Evolutionary conservation across 2,113 vertebrate genomes (phyloP), one percentile per base, ranked within the genome.

Genomic region (Desmodus rotundus): DNA sequence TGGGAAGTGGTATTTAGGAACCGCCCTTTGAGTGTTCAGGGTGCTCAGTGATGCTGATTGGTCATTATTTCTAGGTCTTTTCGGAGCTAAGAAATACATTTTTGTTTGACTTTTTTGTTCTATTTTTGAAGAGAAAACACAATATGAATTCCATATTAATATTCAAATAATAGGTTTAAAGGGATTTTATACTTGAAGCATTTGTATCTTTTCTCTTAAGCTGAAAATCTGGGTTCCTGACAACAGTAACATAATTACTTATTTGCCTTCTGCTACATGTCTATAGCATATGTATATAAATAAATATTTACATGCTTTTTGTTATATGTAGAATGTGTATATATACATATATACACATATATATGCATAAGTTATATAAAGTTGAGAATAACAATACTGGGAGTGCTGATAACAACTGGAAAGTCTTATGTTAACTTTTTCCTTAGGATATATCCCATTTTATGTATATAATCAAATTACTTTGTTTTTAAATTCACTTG

Each of bases 41-140:
- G 5, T 83, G 15, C 54, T 83, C 11, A 68, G 72, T 36, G 33
- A 67, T 50, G 11, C 52, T 78, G 9, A 93, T 47, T 63, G 20
- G 31, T 74, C 28, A 50, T 77, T 94, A 36, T n/a, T 41, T 88
- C 52, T 56, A 90, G 52, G 28, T 7, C 17, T 93, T 85, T 73
- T 63, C 12, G 54, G 61, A 74, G 43, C 38, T 68, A 83, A 87
- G 70, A 89, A 74, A 58, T 38, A 50, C 0, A 11, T 52, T 80
- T 47, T 86, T 85, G 58, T 61, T 58, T 24, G 56, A 58, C 10
- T 28, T 61, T 61, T 8, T 45, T 80, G 14, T 92, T 88, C 86
- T 63, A 47, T 68, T 92, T 84, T 96, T 70, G 13, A 68, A 91
- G 50, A 93, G 83, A 81, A 95, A 96, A 41, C 81, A 43, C 4